Evolutionary conservation across 1,140 invertebrate species (phyloP).

Genomic region (Drosophila mayri): DNA sequence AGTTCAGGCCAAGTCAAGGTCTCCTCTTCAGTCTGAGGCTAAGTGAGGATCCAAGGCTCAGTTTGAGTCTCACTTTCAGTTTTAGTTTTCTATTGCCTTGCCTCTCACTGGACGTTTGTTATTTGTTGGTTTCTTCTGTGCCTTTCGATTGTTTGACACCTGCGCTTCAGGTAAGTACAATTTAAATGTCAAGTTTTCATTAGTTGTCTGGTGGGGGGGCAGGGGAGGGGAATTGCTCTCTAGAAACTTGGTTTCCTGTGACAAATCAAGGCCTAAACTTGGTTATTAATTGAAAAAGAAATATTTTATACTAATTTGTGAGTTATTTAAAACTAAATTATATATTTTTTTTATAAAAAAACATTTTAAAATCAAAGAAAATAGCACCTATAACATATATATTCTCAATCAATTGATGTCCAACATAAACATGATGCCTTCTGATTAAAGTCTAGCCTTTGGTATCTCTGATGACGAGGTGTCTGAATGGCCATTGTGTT

Average conservation of each 20-base stretch:
- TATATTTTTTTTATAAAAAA: background rate
- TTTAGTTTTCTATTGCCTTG: constrained; percentile 10
- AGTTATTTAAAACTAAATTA: no score
- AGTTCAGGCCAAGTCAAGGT: background rate
- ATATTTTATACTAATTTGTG: no score
- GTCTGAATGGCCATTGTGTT: constrained; percentile 4
- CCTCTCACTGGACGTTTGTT: constrained; percentile 5
- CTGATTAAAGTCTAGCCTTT: constrained; percentile 12
- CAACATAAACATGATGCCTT: constrained; percentile 1
- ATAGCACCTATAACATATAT: background rate
- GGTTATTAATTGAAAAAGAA: no score
- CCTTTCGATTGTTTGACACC: constrained; percentile 4
- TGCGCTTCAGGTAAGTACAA: constrained; percentile 39
- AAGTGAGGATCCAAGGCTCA: background rate
- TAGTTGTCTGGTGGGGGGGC: background rate
- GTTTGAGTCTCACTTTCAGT: constrained; percentile 1
- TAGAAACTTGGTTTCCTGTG: background rate
- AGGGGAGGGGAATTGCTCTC: no score
- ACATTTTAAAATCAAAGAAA: no score
- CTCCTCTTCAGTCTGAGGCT: background rate
- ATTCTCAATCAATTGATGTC: background rate
- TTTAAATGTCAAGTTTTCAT: constrained; percentile 6
- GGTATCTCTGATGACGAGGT: background rate
- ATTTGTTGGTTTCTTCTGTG: background rate
- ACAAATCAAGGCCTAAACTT: background rate